Percentiles rank a stretch among this genome's conserved stretches.
phyloP scores from a whole-genome alignment of 2,113 vertebrate species.

The Ptychochromis oligacanthus region DNA sequence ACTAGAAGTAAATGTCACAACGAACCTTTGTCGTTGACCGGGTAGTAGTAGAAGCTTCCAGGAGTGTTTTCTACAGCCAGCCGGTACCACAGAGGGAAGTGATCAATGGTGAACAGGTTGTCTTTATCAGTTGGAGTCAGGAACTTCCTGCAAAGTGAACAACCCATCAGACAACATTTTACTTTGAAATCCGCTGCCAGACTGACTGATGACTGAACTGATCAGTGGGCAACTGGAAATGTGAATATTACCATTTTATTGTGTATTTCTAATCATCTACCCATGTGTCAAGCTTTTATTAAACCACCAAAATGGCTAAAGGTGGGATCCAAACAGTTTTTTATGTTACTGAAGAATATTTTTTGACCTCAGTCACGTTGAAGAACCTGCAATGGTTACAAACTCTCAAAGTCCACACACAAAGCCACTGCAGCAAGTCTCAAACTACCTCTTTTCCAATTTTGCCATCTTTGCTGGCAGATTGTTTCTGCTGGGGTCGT shows the following conservation, averaged over 20 bases:
- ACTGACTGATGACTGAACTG: neutral
- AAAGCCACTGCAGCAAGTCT: neutral
- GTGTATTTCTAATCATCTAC: too few relatives aligned
- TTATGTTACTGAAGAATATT: fast-evolving
- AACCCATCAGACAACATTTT: neutral
- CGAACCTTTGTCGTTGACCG: slow-evolving; percentile 80
- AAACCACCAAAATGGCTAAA: neutral
- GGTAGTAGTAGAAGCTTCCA: slow-evolving; percentile 88
- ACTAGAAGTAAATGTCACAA: neutral
- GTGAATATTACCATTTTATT: neutral
- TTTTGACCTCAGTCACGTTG: neutral
- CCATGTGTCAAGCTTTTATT: too few relatives aligned
- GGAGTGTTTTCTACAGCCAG: slow-evolving; percentile 87
- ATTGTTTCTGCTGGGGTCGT: neutral
- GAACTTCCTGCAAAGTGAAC: slow-evolving; percentile 81
- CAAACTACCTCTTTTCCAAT: neutral
- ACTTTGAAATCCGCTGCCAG: neutral
- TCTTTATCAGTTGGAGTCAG: slow-evolving; percentile 84
- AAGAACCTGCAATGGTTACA: neutral
- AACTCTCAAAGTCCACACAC: neutral
- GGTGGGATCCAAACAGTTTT: neutral
- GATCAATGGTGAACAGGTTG: slow-evolving; percentile 91
- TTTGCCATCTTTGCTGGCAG: neutral
- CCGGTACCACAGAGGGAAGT: slow-evolving; percentile 96
- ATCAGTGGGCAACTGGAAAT: neutral